Percentiles rank a stretch among this genome's conserved stretches.
phyloP scores from a whole-genome alignment of 2,888 invertebrate genomes.

The Oligia fasciuncula region DNA sequence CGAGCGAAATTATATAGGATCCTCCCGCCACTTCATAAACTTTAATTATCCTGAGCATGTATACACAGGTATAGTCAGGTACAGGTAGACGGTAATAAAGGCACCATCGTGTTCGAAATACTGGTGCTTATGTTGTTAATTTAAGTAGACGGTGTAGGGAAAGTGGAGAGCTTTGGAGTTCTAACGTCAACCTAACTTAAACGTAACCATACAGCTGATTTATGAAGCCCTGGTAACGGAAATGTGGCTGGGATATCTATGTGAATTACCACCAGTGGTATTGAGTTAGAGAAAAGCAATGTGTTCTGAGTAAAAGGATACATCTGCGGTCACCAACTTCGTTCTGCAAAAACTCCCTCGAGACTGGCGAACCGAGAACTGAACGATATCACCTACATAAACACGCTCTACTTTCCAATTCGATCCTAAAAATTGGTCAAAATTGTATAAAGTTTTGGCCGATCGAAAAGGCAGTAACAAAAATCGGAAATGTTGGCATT shows the following conservation, averaged over 20 bases:
- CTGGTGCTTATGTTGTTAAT: slow-evolving; percentile 23
- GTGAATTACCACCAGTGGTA: not conserved
- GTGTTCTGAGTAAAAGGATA: slow-evolving; percentile 32
- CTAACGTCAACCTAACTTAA: slow-evolving; percentile 6
- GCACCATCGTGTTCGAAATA: slow-evolving; percentile 21
- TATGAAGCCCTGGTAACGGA: not conserved
- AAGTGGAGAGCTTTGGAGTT: slow-evolving; percentile 2
- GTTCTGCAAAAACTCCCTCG: slow-evolving; percentile 39
- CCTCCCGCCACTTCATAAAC: slow-evolving; percentile 54
- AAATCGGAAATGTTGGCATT: slow-evolving; percentile 5
- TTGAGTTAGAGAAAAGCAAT: slow-evolving; percentile 28
- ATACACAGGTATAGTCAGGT: slow-evolving; percentile 15
- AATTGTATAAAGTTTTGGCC: slow-evolving; percentile 43
- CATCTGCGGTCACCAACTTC: slow-evolving; percentile 35
- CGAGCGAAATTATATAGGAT: slow-evolving; percentile 60
- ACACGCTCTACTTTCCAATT: slow-evolving; percentile 51
- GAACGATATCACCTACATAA: slow-evolving; percentile 55
- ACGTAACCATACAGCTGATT: not conserved
- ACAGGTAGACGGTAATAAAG: slow-evolving; percentile 37
- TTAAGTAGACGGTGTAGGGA: not conserved
- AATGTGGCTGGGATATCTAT: not conserved
- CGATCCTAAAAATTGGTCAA: slow-evolving; percentile 43
- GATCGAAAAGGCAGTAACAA: slow-evolving; percentile 25
- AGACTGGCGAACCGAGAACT: slow-evolving; percentile 23
- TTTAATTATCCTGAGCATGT: slow-evolving; percentile 50